Conservation (phyloP, 1,140 invertebrate genomes). For the Arctopsyche grandis region DNA sequence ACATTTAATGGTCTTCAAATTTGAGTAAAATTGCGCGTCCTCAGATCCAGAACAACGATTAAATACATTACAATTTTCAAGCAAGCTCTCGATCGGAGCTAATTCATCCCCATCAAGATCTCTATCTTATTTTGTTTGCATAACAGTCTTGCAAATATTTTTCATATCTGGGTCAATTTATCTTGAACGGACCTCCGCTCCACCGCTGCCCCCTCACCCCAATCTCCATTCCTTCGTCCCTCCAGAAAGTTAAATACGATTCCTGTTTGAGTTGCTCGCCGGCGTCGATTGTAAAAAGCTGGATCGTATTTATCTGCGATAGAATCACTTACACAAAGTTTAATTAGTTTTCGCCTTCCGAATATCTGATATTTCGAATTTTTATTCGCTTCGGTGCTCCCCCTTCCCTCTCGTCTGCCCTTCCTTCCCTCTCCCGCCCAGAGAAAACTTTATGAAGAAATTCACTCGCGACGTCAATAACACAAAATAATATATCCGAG, state of each 20-base stretch:
- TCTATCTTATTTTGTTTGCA: constrained; percentile 26
- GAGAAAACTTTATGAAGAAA: not conserved
- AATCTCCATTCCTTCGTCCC: not conserved
- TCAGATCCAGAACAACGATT: too few species aligned
- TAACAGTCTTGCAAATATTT: constrained; percentile 35
- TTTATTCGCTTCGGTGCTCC: constrained; percentile 23
- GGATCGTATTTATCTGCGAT: constrained; percentile 36
- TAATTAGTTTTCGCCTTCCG: constrained; percentile 40
- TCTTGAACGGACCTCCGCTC: not conserved
- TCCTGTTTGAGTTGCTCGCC: constrained; percentile 31
- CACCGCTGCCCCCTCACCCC: not conserved
- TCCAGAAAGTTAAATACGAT: constrained; percentile 36
- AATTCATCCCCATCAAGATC: not conserved
- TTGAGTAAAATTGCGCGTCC: too few species aligned
- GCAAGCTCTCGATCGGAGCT: too few species aligned
- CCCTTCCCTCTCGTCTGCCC: not conserved
- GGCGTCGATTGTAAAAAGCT: constrained; percentile 35
- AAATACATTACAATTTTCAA: too few species aligned
- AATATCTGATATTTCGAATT: constrained; percentile 35
- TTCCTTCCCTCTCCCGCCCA: not conserved
- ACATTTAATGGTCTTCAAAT: too few species aligned
- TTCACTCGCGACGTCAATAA: not conserved
- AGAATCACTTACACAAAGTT: constrained; percentile 40
- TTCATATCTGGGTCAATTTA: constrained; percentile 37
- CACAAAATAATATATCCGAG: not conserved